These are phyloP conservation scores for Nannoperca obscura DNA, from an alignment of 2,797 vertebrate genomes.

Conservation along the genomic window DNA sequence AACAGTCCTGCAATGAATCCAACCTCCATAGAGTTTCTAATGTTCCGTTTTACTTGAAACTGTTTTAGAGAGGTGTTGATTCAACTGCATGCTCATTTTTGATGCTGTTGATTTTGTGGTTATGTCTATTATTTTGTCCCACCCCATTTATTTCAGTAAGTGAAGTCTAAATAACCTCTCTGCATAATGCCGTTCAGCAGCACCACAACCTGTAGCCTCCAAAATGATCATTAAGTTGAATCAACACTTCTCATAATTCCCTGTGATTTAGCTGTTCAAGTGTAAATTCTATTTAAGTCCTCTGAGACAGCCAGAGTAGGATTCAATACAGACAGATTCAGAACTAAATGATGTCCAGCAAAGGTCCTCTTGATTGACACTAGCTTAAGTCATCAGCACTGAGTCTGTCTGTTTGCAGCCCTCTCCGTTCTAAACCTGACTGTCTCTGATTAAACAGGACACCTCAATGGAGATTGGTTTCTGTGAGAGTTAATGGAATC, in stretches of 20 bases:
- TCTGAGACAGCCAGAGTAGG: background rate
- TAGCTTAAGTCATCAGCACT: background rate
- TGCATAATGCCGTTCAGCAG: background rate
- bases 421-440: background rate
- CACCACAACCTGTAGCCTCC: background rate
- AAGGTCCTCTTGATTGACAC: background rate
- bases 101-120: background rate
- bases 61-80: background rate
- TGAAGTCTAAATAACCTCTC: background rate
- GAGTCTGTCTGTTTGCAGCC: background rate
- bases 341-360: background rate
- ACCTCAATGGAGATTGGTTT: background rate
- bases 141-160: background rate
- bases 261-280: background rate
- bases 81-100: background rate
- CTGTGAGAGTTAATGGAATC: background rate
- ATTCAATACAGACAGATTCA: background rate
- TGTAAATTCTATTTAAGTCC: background rate
- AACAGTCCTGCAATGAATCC: too few relatives aligned
- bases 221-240: too few relatives aligned
- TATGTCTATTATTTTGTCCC: background rate
- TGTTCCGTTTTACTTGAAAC: background rate
- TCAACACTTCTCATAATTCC: too few relatives aligned
- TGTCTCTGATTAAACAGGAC: constrained; percentile 13
- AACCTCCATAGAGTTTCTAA: too few relatives aligned